phyloP scores from a whole-genome alignment of 2,113 vertebrate species.

The Guaruba guarouba region DNA sequence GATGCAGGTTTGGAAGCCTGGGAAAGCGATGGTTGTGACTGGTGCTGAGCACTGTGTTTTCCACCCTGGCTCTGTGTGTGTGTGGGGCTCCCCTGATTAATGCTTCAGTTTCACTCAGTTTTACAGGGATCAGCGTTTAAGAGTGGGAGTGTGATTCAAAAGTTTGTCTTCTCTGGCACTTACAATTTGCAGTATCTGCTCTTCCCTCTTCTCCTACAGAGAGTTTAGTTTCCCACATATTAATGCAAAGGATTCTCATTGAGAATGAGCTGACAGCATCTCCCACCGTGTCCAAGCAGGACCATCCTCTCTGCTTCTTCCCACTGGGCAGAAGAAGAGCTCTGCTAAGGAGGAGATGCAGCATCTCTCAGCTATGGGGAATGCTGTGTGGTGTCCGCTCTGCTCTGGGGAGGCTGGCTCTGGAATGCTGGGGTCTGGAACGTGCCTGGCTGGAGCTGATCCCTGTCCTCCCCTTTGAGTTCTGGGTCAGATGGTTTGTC shows the following conservation, averaged over 20 bases:
- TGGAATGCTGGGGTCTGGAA: not conserved
- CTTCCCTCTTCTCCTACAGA: not conserved
- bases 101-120: not conserved
- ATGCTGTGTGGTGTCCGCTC: fast-evolving
- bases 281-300: not conserved
- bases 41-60: not conserved
- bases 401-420: not conserved
- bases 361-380: not conserved
- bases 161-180: not conserved
- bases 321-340: not conserved
- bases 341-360: not conserved
- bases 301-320: not conserved
- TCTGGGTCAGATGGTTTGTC: not conserved
- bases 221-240: not conserved
- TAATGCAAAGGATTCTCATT: not conserved
- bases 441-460: not conserved
- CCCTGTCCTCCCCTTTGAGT: not conserved
- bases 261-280: not conserved
- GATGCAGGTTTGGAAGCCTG: not conserved
- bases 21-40: not conserved
- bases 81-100: not conserved
- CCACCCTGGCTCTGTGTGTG: not conserved
- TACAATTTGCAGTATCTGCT: not conserved
- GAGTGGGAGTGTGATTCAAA: not conserved
- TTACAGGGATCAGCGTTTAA: not conserved